Percentiles rank a stretch among this genome's conserved stretches.
phyloP scores from a whole-genome alignment of 2,888 invertebrate genomes.

The Chaetogeoica ovagalla region DNA sequence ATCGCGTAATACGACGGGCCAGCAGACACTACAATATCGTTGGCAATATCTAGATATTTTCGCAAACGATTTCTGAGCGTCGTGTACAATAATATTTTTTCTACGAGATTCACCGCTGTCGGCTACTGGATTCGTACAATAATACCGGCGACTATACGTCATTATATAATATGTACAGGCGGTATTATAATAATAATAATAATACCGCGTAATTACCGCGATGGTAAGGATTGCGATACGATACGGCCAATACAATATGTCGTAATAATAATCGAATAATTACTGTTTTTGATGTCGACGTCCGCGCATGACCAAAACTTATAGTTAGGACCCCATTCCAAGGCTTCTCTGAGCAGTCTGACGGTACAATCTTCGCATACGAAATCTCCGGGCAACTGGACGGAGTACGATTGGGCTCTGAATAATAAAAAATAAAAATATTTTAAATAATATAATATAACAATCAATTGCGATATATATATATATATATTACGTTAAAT shows the following conservation, averaged over 20 bases:
- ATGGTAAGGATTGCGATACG: background rate
- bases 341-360: slow-evolving; percentile 84
- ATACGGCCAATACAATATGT: background rate
- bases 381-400: slow-evolving; percentile 79
- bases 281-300: slow-evolving; percentile 71
- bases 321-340: slow-evolving; percentile 84
- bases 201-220: background rate
- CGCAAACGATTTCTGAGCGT: background rate
- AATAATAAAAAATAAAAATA: slow-evolving; percentile 58
- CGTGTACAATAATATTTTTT: too few species aligned
- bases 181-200: background rate
- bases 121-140: background rate
- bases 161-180: too few species aligned
- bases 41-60: background rate
- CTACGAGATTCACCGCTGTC: background rate
- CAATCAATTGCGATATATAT: background rate
- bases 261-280: slow-evolving; percentile 54
- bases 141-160: too few species aligned
- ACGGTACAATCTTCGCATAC: slow-evolving; percentile 88
- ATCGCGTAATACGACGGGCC: too few species aligned
- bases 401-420: slow-evolving; percentile 81
- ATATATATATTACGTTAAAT: background rate
- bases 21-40: too few species aligned
- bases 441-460: slow-evolving; percentile 14
- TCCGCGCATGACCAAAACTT: slow-evolving; percentile 96